These are phyloP conservation scores for Wiebesia pumilae DNA, from an alignment of 1,140 invertebrate genomes.

Conservation along the genomic window DNA sequence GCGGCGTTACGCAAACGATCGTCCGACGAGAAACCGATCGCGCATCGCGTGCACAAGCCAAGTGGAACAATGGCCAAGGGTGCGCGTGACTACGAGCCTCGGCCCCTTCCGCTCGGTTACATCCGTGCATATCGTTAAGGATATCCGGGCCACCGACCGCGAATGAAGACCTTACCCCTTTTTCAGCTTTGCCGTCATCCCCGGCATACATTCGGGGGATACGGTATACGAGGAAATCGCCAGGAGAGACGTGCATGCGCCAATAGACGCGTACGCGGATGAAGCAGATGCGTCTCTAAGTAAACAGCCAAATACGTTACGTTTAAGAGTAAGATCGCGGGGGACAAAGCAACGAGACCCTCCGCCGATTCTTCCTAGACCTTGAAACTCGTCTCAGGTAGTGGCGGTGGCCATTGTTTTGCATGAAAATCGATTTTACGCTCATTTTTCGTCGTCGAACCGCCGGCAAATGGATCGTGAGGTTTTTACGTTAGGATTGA, in stretches of 20 bases:
- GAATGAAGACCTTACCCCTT: not conserved
- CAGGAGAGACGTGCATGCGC: not conserved
- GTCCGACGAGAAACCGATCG: no score
- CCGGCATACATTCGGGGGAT: no score
- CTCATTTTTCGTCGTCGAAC: conserved; percentile 24
- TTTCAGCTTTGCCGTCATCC: not conserved
- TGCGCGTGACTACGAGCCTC: not conserved
- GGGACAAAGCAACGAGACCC: not conserved
- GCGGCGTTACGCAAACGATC: no score
- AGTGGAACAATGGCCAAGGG: not conserved
- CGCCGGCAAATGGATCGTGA: no score
- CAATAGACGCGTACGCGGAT: not conserved
- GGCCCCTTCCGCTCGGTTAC: not conserved
- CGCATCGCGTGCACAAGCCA: not conserved
- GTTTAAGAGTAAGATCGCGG: not conserved
- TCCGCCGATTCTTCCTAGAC: not conserved
- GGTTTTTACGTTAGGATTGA: not conserved
- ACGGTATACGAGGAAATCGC: no score
- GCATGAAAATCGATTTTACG: conserved; percentile 62
- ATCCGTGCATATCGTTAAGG: conserved; percentile 33
- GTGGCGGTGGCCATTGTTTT: conserved; percentile 46
- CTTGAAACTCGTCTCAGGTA: conserved; percentile 22
- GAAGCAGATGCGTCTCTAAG: not conserved
- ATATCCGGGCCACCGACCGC: conserved; percentile 5
- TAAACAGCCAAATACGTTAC: conserved; percentile 10